phyloP scores from a whole-genome alignment of 1,140 invertebrate genomes.

The Euwallacea similis region DNA sequence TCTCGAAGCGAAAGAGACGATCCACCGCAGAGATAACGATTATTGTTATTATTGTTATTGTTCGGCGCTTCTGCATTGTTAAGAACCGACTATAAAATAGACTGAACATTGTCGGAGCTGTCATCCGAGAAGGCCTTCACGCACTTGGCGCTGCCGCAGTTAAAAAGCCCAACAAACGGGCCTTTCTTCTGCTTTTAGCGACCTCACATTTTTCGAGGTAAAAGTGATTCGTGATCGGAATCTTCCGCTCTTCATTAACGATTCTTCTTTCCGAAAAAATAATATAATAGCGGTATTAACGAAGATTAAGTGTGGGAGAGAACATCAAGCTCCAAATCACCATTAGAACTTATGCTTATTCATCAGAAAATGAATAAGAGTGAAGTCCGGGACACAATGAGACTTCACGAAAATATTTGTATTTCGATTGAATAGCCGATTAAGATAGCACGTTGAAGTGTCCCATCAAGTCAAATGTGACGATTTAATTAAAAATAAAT shows the following conservation, averaged over 20 bases:
- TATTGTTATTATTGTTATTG: conserved; percentile 27
- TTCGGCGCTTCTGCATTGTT: conserved; percentile 30
- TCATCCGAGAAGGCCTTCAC: conserved; percentile 23
- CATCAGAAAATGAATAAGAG: background rate
- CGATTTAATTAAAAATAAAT: conserved; percentile 34
- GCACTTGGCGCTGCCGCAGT: conserved; percentile 19
- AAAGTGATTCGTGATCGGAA: no score
- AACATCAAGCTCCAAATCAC: background rate
- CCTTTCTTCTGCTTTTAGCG: conserved; percentile 15
- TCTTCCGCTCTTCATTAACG: background rate
- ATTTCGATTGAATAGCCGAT: conserved; percentile 23
- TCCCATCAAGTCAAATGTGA: conserved; percentile 30
- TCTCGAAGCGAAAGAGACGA: conserved; percentile 4
- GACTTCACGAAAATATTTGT: background rate
- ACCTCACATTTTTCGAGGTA: background rate
- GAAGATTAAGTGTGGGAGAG: conserved; percentile 3
- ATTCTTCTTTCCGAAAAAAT: background rate
- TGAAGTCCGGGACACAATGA: background rate
- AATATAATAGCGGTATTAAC: background rate
- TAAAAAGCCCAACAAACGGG: conserved; percentile 5
- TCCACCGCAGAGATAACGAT: conserved; percentile 20
- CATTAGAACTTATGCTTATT: background rate
- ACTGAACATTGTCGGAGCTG: conserved; percentile 25
- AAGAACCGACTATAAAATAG: conserved; percentile 27
- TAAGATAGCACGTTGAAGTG: conserved; percentile 25